Base-by-base conservation (phyloP, 2,113 vertebrate genomes). In the Tiliqua scincoides region DNA sequence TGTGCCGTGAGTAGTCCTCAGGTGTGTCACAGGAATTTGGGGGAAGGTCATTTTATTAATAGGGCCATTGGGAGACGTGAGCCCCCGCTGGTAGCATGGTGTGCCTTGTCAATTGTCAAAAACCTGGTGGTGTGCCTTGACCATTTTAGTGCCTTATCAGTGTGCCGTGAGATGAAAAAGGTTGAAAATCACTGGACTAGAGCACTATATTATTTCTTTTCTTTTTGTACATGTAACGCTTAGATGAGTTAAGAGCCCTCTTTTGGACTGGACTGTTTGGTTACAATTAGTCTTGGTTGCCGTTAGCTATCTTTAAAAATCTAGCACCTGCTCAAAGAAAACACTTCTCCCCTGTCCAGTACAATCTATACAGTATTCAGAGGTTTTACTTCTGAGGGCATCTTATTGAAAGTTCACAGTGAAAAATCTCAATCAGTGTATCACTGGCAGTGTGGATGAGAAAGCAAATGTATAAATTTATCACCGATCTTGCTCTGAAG, bases 221-320 rank as follows among this genome's bases (percentile, higher is more conserved):
- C 91, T 57, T 0, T 23, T 43, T 88, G 87, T 48, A 43, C n/a
- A 57, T 3, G 57, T 85, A 62, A 72, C 59, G 82, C 52, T n/a
- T n/a, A n/a, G n/a, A 54, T 65, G 68, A 93, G 81, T 82, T 79
- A 88, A 89, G 43, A 17, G 71, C 91, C 79, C 12, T 84, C 91
- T 93, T 87, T 59, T 89, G 37, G 82, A 92, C 90, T 79, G 83
- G 82, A 91, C 35, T 78, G 43, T 83, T 92, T 87, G 89, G 37
- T 84, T 89, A 27, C 73, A 79, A 76, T 87, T 93, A 65, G 81
- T 48, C 43, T 48, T 48, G 43, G 43, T 84, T 89, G n/a, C 73
- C 77, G 73, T 87, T 93, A 70, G 81, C 81, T 59, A n/a, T 89
- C 89, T 93, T 91, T 92, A 80, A 93, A 91, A 86, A 18, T 92